phyloP scores from a whole-genome alignment of 2,113 vertebrate species.

The Corythaixoides concolor region DNA sequence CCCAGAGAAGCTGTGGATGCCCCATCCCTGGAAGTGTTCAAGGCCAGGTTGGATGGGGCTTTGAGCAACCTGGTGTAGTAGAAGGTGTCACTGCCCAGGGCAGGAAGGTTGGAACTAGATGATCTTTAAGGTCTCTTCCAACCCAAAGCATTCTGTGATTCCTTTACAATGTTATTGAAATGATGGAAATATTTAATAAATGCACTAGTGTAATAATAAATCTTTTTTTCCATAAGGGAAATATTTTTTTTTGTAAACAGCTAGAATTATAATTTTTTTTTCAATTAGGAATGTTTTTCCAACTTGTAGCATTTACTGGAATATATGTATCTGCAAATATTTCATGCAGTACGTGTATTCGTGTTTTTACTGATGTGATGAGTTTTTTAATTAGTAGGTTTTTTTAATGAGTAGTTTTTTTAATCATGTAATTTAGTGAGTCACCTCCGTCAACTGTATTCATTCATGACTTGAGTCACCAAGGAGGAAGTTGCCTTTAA shows the following conservation, averaged over 20 bases:
- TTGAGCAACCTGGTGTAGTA: no score
- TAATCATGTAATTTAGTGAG: not conserved
- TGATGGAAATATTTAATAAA: not conserved
- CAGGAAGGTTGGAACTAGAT: no score
- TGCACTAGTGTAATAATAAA: not conserved
- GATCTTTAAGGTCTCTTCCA: no score
- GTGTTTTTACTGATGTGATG: not conserved
- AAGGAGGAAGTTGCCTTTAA: not conserved
- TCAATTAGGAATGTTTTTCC: not conserved
- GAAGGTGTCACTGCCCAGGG: no score
- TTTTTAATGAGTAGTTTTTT: not conserved
- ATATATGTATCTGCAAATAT: not conserved
- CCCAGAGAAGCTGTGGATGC: no score
- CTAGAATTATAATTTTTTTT: not conserved
- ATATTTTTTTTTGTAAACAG: not conserved
- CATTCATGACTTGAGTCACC: not conserved
- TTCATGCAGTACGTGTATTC: not conserved
- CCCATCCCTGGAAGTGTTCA: no score
- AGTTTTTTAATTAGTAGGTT: not conserved
- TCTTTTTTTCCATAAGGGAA: not conserved
- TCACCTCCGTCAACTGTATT: not conserved
- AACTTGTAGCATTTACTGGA: not conserved
- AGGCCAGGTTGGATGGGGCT: no score
- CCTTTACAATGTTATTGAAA: not conserved
- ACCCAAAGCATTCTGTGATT: not conserved